Evolutionary conservation across 2,113 vertebrate genomes (phyloP).

Genomic region (Dendropsophus ebraccatus): DNA sequence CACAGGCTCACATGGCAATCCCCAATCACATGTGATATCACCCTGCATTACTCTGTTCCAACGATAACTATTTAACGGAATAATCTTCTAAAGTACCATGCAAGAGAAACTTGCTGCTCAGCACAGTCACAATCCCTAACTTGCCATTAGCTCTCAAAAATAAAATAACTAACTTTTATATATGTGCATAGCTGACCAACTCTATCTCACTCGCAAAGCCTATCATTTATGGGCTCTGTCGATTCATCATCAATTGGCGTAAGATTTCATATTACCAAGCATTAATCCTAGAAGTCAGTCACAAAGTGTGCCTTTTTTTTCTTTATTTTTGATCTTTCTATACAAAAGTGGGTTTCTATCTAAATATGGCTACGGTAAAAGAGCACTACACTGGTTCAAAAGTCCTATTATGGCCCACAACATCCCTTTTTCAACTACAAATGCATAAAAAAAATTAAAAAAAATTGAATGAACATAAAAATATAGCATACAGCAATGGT

Average conservation of each 20-base stretch:
- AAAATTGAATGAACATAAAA: too few relatives aligned
- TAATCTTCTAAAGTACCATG: constrained; percentile 60
- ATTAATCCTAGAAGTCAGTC: neutral
- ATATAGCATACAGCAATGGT: too few relatives aligned
- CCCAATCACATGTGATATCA: constrained; percentile 61
- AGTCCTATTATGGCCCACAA: neutral
- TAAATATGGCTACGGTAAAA: neutral
- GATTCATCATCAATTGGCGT: neutral
- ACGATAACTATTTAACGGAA: constrained; percentile 63
- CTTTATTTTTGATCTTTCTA: neutral
- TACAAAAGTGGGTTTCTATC: neutral
- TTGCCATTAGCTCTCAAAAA: constrained; percentile 57
- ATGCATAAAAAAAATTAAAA: too few relatives aligned
- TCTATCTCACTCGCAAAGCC: neutral
- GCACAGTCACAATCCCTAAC: constrained; percentile 61
- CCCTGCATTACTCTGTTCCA: constrained; percentile 57
- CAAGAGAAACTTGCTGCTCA: constrained; percentile 61
- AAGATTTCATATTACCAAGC: neutral
- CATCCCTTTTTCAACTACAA: too few relatives aligned
- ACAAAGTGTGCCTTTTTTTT: neutral
- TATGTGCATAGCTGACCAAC: neutral
- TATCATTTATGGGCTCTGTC: neutral
- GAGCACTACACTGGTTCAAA: neutral
- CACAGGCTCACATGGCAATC: constrained; percentile 52
- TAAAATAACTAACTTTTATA: constrained; percentile 34